Conservation (phyloP, 2,113 vertebrate species). For the Lampris incognitus region DNA sequence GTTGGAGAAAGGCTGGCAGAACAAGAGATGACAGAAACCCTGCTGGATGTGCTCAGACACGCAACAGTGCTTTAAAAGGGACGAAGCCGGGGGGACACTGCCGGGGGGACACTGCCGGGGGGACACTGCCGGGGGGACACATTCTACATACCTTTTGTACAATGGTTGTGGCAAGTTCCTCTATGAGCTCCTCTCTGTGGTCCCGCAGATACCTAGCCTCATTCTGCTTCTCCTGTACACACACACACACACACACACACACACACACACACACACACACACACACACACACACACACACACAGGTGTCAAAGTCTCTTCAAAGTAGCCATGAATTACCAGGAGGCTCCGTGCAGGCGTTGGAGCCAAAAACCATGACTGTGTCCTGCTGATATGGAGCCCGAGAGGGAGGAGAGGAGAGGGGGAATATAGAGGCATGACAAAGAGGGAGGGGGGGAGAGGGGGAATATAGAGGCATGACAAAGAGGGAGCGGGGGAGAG, state of each 20-base stretch:
- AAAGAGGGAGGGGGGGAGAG: neutral
- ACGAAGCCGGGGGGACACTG: too few relatives aligned
- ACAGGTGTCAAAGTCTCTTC: slow-evolving; percentile 3
- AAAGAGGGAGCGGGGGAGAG: neutral
- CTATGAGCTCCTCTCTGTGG: slow-evolving; percentile 95
- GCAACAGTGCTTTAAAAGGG: too few relatives aligned
- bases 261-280: slow-evolving; percentile 15
- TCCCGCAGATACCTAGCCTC: slow-evolving; percentile 94
- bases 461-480: neutral
- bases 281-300: slow-evolving; percentile 6
- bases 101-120: too few relatives aligned
- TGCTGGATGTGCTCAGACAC: neutral
- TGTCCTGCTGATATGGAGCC: slow-evolving; percentile 42
- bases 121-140: too few relatives aligned
- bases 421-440: slow-evolving; percentile 6
- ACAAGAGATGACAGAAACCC: neutral
- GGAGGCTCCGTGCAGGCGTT: slow-evolving; percentile 21
- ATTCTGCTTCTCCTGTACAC: slow-evolving; percentile 94
- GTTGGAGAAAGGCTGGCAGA: neutral
- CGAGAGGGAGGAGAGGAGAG: slow-evolving; percentile 9
- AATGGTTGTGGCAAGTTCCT: slow-evolving; percentile 94
- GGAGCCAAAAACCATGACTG: slow-evolving; percentile 49
- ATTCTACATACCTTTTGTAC: slow-evolving; percentile 90
- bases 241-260: slow-evolving; percentile 29
- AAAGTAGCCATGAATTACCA: slow-evolving; percentile 43